Conservation (phyloP, 2,888 invertebrate genomes). For the Andrena haemorrhoa region DNA sequence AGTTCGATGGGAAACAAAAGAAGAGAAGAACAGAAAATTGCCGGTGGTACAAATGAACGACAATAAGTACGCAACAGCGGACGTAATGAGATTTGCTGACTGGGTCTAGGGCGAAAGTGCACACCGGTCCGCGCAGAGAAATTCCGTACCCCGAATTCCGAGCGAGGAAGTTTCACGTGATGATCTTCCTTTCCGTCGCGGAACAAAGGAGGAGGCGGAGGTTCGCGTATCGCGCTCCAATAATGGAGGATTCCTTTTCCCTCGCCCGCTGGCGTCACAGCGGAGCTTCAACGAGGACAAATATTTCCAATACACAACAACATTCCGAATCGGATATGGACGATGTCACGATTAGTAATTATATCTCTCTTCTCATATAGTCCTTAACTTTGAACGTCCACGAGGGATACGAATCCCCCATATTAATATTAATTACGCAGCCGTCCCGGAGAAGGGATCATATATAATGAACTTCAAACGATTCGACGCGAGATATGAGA, state of each 20-base stretch:
- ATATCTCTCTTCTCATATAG: constrained; percentile 39
- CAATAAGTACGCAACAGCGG: constrained; percentile 45
- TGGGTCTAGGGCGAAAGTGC: constrained; percentile 49
- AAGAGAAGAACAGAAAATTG: neutral
- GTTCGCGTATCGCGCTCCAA: neutral
- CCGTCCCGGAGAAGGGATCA: constrained; percentile 1
- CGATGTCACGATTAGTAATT: constrained; percentile 40
- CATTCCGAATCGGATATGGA: constrained; percentile 34
- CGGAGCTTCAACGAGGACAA: constrained; percentile 48
- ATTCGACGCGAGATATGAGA: constrained; percentile 24
- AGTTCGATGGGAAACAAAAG: neutral
- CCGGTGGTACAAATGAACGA: neutral
- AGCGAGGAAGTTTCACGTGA: constrained; percentile 40
- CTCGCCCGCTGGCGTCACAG: constrained; percentile 16
- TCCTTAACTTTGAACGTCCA: constrained; percentile 26
- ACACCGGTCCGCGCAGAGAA: constrained; percentile 60
- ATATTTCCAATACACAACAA: constrained; percentile 28
- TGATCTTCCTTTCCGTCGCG: constrained; percentile 4
- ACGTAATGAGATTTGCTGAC: constrained; percentile 32
- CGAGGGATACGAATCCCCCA: neutral
- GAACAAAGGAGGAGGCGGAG: constrained; percentile 26
- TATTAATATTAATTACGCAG: constrained; percentile 34
- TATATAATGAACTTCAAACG: neutral
- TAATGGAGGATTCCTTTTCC: constrained; percentile 10
- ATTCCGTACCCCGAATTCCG: constrained; percentile 55